Base-by-base conservation (phyloP, 2,797 vertebrate species). In the Acanthurus leucopareius region DNA sequence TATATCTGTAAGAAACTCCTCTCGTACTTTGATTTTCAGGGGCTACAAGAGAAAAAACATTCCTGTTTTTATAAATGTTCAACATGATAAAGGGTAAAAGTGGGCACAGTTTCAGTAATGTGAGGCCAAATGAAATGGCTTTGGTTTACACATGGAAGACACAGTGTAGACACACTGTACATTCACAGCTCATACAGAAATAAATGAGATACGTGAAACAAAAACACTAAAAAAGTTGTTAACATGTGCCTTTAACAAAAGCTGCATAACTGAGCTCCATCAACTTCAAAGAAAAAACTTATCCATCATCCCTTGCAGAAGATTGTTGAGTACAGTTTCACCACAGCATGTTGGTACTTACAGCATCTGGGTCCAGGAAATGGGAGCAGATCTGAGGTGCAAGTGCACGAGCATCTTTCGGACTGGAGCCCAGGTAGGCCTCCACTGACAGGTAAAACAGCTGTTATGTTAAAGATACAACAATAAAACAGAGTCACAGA, bases 361-460 rank as follows among this genome's bases (percentile, higher is more conserved):
- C 97, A 42, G 97, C 97, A 0, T 93, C 96, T 10, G 95, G 95
- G 70, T 98, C 96, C 90, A 98, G 83, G 91, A 97, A 99, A 77
- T 96, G 96, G 65, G 95, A 96, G 95, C 96, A 97, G 89, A 98
- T 97, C 84, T 97, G 96, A 82, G 95, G 97, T 4, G 95, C 96
- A n/a, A 98, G 90, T 0, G 77, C 71, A 0, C 97, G 96, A 32
- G 96, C 97, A 1, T 98, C 97, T 91, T 97, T 97, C 22, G 94
- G 70, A 2, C 85, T 91, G 20, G 94, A 95, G 83, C 97, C 95
- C 77, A 97, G 95, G 91, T 97, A 98, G 6, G 97, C 97, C 71
- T 98, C 97, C 10, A 95, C 91, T 0, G 96, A 97, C 44, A 99
- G 84, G 90, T 98, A 98, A 73, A 99, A 97, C 40, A 99, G 94